phyloP scores from a whole-genome alignment of 1,140 invertebrate species.

The Zaprionus taronus region DNA sequence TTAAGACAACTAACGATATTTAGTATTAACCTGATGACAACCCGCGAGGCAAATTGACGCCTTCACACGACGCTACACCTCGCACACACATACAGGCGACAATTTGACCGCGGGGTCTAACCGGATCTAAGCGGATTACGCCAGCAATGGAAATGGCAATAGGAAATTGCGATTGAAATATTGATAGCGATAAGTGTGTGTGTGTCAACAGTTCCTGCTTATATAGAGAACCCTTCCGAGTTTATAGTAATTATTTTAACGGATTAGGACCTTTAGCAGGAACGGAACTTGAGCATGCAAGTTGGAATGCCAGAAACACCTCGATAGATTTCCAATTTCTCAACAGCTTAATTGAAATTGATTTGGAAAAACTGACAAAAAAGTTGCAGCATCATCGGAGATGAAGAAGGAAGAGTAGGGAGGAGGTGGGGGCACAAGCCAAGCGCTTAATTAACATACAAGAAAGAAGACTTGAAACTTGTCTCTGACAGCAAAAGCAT shows the following conservation, averaged over 20 bases:
- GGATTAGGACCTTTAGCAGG: background rate
- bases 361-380: constrained; percentile 43
- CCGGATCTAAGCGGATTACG: constrained; percentile 64
- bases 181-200: background rate
- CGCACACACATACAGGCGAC: constrained; percentile 49
- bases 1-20: constrained; percentile 65
- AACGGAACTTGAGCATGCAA: background rate
- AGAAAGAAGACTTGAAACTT: constrained; percentile 72
- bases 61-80: constrained; percentile 3
- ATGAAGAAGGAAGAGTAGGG: background rate
- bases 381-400: constrained; percentile 55
- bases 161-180: background rate
- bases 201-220: background rate
- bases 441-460: constrained; percentile 78
- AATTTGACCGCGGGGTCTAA: constrained; percentile 47
- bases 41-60: constrained; percentile 61
- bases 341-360: constrained; percentile 48
- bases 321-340: constrained; percentile 25
- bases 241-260: constrained; percentile 2
- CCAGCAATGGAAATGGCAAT: constrained; percentile 2
- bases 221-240: too few relatives aligned
- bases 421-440: background rate
- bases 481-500: constrained; percentile 66
- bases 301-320: background rate
- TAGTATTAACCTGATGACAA: constrained; percentile 38